These are phyloP conservation scores for Malacoraja senta DNA, from an alignment of 2,797 vertebrate species.

Conservation along the genomic window DNA sequence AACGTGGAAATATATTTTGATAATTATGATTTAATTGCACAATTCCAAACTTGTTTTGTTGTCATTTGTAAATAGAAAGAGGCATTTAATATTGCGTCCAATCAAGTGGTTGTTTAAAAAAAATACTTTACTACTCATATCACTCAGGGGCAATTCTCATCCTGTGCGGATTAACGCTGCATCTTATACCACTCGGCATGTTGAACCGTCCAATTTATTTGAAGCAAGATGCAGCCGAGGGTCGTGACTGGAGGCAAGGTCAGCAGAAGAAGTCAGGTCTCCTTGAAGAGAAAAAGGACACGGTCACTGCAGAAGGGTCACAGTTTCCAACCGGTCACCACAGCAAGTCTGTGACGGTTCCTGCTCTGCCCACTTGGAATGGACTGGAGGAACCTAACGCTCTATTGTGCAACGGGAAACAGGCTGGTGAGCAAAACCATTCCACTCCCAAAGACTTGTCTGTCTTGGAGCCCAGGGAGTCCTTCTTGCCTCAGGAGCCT, in stretches of 20 bases:
- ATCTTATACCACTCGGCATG: constrained; percentile 26
- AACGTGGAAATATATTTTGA: neutral
- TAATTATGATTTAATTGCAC: neutral
- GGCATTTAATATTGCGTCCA: neutral
- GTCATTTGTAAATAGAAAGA: neutral
- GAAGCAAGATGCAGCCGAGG: neutral
- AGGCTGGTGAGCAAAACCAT: neutral
- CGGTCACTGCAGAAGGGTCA: neutral
- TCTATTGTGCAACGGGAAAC: neutral
- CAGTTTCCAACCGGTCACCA: neutral
- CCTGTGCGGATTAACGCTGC: constrained; percentile 12
- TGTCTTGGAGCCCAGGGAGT: neutral
- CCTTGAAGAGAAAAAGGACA: neutral
- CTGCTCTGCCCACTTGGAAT: neutral
- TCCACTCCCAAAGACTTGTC: neutral
- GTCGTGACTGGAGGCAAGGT: neutral
- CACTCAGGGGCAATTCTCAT: neutral
- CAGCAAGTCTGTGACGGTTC: neutral
- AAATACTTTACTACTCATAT: neutral
- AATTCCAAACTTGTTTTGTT: neutral
- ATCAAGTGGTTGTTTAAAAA: neutral
- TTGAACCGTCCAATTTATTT: constrained; percentile 29
- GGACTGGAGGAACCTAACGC: neutral
- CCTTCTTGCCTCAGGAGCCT: neutral
- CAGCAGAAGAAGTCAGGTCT: neutral